Evolutionary conservation across 2,113 vertebrate genomes (phyloP).

Genomic region (Ctenodactylus gundi): DNA sequence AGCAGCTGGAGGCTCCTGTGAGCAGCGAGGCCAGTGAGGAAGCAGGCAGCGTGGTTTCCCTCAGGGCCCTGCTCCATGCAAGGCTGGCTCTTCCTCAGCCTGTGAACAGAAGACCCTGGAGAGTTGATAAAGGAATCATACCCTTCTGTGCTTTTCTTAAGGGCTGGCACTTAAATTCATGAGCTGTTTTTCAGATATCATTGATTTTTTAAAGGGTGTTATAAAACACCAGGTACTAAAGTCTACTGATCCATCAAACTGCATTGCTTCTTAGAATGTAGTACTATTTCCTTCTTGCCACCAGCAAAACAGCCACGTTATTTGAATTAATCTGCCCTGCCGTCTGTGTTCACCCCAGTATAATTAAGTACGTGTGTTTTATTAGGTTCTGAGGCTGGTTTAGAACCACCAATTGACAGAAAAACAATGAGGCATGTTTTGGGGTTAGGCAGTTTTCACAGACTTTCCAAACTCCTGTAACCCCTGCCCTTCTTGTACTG

Average conservation of each 20-base stretch:
- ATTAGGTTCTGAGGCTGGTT: neutral
- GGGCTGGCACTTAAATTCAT: neutral
- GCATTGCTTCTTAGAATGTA: neutral
- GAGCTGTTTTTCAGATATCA: neutral
- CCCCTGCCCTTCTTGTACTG: no score
- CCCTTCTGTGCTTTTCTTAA: neutral
- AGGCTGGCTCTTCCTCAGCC: neutral
- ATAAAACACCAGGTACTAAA: neutral
- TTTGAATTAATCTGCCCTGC: neutral
- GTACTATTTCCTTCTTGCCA: neutral
- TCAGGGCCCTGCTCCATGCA: accelerated
- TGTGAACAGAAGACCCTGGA: no score
- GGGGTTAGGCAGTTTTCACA: neutral
- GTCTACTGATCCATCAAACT: no score
- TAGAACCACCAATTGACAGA: neutral
- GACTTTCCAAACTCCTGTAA: neutral
- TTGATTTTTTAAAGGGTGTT: neutral
- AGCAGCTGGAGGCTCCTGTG: accelerated
- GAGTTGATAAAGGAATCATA: no score
- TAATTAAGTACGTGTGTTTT: neutral
- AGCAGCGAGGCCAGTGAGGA: neutral
- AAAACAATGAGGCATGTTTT: neutral
- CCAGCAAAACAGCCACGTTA: neutral
- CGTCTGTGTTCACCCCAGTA: neutral
- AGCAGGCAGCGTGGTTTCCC: neutral